Percentiles rank a stretch among this genome's conserved stretches.
phyloP scores from a whole-genome alignment of 2,797 vertebrate species.

The Taenioides sp. region DNA sequence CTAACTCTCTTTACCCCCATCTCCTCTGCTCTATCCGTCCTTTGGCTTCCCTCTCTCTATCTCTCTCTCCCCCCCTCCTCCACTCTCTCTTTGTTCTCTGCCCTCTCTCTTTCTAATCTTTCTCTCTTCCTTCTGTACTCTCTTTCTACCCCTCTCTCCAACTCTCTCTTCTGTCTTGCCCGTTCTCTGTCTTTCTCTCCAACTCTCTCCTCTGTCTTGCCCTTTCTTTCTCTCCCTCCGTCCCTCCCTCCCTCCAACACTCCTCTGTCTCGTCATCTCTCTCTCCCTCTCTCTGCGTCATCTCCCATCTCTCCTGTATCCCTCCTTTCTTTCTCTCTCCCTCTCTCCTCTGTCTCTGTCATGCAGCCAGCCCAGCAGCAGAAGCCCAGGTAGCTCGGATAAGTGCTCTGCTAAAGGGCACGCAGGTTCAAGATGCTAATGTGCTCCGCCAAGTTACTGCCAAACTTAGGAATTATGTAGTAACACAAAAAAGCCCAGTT shows the following conservation, averaged over 20 bases:
- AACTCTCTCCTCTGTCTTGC: background rate
- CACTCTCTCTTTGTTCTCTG: background rate
- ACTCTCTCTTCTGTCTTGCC: background rate
- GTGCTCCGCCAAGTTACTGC: conserved; percentile 21
- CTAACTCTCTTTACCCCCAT: background rate
- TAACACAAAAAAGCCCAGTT: background rate
- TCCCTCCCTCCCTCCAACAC: no score
- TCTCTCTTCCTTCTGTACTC: background rate
- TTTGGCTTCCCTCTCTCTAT: background rate
- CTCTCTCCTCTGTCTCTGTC: background rate
- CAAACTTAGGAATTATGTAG: conserved; percentile 41
- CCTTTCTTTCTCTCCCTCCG: background rate
- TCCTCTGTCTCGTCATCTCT: background rate
- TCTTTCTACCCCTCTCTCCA: conserved; percentile 32
- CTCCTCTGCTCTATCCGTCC: background rate
- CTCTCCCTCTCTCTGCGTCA: background rate
- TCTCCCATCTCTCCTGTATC: conserved; percentile 22
- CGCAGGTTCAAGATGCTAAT: conserved; percentile 51
- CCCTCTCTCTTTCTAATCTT: background rate
- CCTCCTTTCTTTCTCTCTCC: background rate
- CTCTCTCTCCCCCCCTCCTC: background rate
- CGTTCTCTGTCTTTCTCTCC: background rate
- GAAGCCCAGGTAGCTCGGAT: conserved; percentile 41
- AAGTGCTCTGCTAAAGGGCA: conserved; percentile 63
- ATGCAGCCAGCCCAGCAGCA: conserved; percentile 12